Evolutionary conservation across 92 coral and sea anemone genomes (phyloP), one percentile per base, ranked within the genome.

Genomic region (Isaurus tuberculatus): DNA sequence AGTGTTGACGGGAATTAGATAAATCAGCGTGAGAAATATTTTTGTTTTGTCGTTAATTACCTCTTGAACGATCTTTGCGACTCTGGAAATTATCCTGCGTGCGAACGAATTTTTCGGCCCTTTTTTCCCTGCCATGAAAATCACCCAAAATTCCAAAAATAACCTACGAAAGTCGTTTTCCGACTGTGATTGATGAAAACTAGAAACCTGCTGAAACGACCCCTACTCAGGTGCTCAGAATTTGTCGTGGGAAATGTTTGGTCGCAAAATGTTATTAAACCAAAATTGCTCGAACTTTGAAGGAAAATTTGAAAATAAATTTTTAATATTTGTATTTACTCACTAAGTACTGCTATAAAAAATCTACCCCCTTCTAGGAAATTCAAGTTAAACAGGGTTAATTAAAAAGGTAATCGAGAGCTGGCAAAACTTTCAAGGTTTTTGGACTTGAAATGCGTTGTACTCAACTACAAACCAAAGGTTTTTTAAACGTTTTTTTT

Each of bases 21-120:
- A 63, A 63, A 63, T 55, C 8, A 72, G 78, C 78, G 78, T 72
- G 78, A 44, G 78, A 72, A 70, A 72, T 2, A 42, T 40, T 37
- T 37, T 26, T 26, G n/a, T 71, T 14, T 40, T 40, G 46, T 13
- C 31, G n/a, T n/a, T 23, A 71, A 71, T 37, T 14, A 57, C 32
- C 58, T 71, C 10, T 57, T 25, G 9, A 17, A 33, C 0, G 3
- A 4, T 60, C 66, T 20, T 60, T 8, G 26, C 27, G 16, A 26
- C 16, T 22, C 15, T 22, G 22, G 63, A 19, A 55, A 63, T 5
- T 63, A 19, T 14, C 33, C 17, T 26, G 34, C 8, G 51, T 70
- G 48, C 31, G 31, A 44, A n/a, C 23, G 9, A 29, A 43, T 44
- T 44, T 43, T 44, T 72, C 60, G 61, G 78, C 57, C 26, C 78